phyloP scores from a whole-genome alignment of 2,113 vertebrate genomes.

The Pelecanoides urinatrix region DNA sequence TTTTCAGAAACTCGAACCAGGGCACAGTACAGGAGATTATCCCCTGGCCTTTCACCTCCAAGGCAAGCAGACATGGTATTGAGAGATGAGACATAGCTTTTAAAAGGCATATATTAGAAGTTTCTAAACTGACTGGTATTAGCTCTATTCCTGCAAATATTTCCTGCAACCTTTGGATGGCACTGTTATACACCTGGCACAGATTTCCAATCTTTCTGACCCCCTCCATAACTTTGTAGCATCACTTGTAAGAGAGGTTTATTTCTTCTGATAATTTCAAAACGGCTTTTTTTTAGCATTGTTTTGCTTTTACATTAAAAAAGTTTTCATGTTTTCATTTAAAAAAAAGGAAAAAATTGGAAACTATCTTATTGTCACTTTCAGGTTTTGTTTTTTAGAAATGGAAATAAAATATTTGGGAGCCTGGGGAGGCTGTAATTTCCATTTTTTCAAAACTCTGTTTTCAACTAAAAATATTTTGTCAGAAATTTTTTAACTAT shows the following conservation, averaged over 20 bases:
- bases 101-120: background rate
- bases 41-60: slow-evolving; percentile 15
- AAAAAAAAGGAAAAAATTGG: background rate
- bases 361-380: background rate
- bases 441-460: background rate
- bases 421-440: background rate
- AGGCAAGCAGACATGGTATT: background rate
- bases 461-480: background rate
- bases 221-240: background rate
- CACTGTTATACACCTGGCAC: background rate
- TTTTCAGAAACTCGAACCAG: slow-evolving; percentile 44
- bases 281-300: background rate
- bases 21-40: slow-evolving; percentile 34
- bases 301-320: background rate
- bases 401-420: background rate
- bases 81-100: background rate
- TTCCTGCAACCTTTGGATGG: background rate
- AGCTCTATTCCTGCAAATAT: background rate
- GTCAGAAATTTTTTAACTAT: background rate
- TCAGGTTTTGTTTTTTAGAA: background rate
- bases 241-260: background rate
- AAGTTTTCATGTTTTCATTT: background rate
- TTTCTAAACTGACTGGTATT: background rate
- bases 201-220: background rate
- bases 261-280: background rate